These are phyloP conservation scores for Sminthopsis crassicaudata DNA, from an alignment of 2,113 vertebrate species.

Conservation along the genomic window DNA sequence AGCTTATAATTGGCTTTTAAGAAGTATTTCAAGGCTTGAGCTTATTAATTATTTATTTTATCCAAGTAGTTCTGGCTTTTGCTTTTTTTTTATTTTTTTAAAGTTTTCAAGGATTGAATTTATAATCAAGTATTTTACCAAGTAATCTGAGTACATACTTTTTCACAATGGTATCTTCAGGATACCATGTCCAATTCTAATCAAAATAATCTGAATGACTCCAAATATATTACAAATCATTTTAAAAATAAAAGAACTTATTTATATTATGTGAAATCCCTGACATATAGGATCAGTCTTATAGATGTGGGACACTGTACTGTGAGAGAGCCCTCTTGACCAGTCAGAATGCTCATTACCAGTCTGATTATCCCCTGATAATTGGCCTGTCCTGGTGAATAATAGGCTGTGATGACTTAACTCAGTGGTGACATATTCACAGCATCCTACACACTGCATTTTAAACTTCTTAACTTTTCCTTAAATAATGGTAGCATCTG, in stretches of 20 bases:
- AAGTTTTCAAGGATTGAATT: constrained; percentile 13
- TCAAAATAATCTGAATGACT: constrained; percentile 40
- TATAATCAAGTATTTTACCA: constrained; percentile 17
- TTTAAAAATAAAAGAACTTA: constrained; percentile 27
- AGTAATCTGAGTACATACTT: neutral
- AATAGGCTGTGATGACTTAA: constrained; percentile 63
- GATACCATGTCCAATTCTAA: constrained; percentile 21
- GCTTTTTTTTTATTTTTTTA: no score
- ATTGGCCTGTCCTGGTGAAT: constrained; percentile 69
- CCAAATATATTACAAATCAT: constrained; percentile 8
- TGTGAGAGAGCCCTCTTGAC: constrained; percentile 49
- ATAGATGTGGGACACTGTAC: constrained; percentile 23
- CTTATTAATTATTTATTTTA: constrained; percentile 50
- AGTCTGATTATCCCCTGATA: constrained; percentile 71
- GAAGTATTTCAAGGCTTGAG: constrained; percentile 33
- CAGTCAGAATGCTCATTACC: constrained; percentile 67
- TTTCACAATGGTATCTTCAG: constrained; percentile 40
- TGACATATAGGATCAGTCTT: constrained; percentile 20
- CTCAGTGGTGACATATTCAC: constrained; percentile 51
- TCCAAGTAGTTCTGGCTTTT: constrained; percentile 24
- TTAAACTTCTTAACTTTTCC: constrained; percentile 69
- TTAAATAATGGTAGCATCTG: constrained; percentile 56
- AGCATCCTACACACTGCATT: constrained; percentile 58
- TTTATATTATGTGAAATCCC: constrained; percentile 28
- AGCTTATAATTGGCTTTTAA: constrained; percentile 25